These are phyloP conservation scores for Mastomys coucha DNA, from an alignment of 2,113 vertebrate species.

Conservation along the genomic window DNA sequence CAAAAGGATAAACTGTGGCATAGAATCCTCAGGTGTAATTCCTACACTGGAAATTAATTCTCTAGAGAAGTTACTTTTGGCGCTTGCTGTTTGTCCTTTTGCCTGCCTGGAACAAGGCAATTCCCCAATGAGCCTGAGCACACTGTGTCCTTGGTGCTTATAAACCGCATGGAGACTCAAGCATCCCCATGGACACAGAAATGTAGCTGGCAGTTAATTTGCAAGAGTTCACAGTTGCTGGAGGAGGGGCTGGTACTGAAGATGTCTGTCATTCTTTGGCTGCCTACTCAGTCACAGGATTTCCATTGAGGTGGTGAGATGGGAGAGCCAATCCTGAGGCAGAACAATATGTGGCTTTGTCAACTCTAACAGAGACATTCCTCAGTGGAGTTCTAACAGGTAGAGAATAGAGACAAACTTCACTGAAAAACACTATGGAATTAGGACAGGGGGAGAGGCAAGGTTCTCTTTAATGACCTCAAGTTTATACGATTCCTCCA, in stretches of 20 bases:
- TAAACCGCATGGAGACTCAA: slow-evolving; percentile 4
- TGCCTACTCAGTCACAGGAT: not conserved
- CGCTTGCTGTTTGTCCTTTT: slow-evolving; percentile 63
- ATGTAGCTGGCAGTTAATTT: not conserved
- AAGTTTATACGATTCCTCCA: not conserved
- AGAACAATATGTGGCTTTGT: not conserved
- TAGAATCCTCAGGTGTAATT: slow-evolving; percentile 50
- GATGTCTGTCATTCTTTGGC: not conserved
- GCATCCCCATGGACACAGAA: not conserved
- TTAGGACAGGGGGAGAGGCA: not conserved
- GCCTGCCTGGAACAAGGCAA: slow-evolving; percentile 56
- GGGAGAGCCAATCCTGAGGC: not conserved
- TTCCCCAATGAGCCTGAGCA: slow-evolving; percentile 15
- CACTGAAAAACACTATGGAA: not conserved
- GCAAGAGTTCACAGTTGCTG: not conserved
- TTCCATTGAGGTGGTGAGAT: slow-evolving; percentile 19
- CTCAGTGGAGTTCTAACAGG: not conserved
- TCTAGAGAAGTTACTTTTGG: slow-evolving; percentile 55
- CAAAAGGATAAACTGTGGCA: not conserved
- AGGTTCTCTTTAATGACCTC: not conserved
- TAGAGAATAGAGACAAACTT: not conserved
- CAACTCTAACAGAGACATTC: not conserved
- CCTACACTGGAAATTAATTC: slow-evolving; percentile 42
- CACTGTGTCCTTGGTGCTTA: not conserved
- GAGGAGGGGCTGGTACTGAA: not conserved